Base-by-base conservation (phyloP, 2,888 invertebrate genomes). In the Eilema sororculum region DNA sequence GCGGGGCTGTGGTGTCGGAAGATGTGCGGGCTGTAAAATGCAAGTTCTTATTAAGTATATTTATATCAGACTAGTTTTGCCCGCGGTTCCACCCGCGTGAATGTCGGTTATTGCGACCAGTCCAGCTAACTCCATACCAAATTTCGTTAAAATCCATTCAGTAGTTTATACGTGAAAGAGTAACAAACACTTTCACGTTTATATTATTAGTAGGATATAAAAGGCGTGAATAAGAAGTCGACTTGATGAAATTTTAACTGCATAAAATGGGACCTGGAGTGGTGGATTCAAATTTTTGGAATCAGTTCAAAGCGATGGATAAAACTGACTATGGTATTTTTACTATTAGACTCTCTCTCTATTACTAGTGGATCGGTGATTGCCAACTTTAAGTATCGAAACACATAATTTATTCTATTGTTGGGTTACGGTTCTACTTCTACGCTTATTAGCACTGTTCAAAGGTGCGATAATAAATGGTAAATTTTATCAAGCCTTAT, bases 1-100 rank as follows among this genome's bases (percentile, higher is more conserved):
- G 46, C 97, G 96, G 0, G 98, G 98, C 81, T 97, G 96, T 8
- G 98, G 98, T 86, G 98, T 98, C 8, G 98, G 97, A 84, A 83
- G 73, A 66, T 86, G 93, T 90, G 95, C 93, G 84, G 90, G 90
- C 91, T 90, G 86, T 1, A 46, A 71, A n/a, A 25, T 46, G 6
- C 4, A 52, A 52, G 52, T 52, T 20, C 52, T 52, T 52, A 52
- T n/a, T 52, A 20, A 52, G n/a, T 52, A 9, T 37, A 10, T 37
- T 1, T 37, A 1, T 52, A 52, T 6, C 4, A 46, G 20, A 46
- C n/a, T n/a, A n/a, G n/a, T n/a, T n/a, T n/a, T n/a, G n/a, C n/a
- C n/a, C n/a, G n/a, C n/a, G n/a, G n/a, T n/a, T n/a, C n/a, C n/a
- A n/a, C n/a, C n/a, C n/a, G n/a, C n/a, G n/a, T n/a, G n/a, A n/a